Evolutionary conservation across 2,113 vertebrate species (phyloP).

Genomic region (Spermophilus dauricus): DNA sequence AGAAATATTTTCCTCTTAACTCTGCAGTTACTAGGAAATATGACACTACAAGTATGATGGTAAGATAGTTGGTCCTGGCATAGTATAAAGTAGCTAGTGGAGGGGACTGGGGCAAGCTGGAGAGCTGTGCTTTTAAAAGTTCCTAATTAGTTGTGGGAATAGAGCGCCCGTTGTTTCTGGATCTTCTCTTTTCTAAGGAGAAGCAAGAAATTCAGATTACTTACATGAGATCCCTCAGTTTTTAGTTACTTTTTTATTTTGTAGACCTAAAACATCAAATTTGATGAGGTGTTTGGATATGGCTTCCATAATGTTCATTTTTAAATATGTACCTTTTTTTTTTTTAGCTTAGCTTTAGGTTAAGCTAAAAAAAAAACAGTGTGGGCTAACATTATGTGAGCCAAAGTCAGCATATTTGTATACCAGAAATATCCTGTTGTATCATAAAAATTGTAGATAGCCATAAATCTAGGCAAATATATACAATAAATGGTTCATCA

Average conservation of each 20-base stretch:
- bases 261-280: constrained; percentile 22
- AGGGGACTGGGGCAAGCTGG: too few species aligned
- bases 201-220: constrained; percentile 25
- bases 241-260: constrained; percentile 14
- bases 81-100: not conserved
- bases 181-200: constrained; percentile 2
- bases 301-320: constrained; percentile 28
- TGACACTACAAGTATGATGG: not conserved
- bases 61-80: not conserved
- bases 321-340: constrained; percentile 55
- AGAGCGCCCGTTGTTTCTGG: not conserved
- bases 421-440: not conserved
- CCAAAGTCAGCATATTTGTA: not conserved
- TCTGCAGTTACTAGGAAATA: not conserved
- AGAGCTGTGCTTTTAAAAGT: not conserved
- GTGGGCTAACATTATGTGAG: not conserved
- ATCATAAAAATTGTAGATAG: not conserved
- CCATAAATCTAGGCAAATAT: not conserved
- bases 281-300: constrained; percentile 7
- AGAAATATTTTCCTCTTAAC: not conserved
- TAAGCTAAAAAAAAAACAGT: not conserved
- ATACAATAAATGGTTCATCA: not conserved
- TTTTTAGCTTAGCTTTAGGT: not conserved
- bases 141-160: not conserved
- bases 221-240: not conserved